These are phyloP conservation scores for Geococcyx californianus DNA, from an alignment of 2,113 vertebrate species.

Conservation along the genomic window DNA sequence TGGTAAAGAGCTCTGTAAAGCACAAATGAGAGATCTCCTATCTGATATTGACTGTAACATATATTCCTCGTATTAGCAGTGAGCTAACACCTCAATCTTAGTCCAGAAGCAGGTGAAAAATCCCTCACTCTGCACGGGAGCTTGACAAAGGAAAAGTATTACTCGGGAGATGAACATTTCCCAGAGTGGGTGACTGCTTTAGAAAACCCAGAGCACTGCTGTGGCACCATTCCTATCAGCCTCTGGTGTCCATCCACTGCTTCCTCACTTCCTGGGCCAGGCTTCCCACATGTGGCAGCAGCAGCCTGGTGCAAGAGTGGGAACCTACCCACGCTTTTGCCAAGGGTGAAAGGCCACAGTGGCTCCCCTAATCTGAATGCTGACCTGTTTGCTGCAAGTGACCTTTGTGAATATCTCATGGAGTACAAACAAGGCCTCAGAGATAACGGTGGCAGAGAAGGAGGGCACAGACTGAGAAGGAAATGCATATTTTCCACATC, in stretches of 20 bases:
- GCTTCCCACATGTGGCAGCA: background rate
- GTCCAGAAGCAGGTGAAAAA: background rate
- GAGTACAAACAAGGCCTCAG: conserved; percentile 38
- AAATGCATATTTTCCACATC: conserved; percentile 85
- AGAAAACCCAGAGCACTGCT: background rate
- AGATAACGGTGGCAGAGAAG: conserved; percentile 43
- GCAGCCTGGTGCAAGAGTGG: background rate
- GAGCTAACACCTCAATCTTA: background rate
- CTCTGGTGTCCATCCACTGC: background rate
- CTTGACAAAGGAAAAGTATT: background rate
- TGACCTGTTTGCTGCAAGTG: background rate
- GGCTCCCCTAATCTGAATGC: background rate
- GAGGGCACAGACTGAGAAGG: conserved; percentile 75
- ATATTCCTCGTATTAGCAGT: background rate
- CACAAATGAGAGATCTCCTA: background rate
- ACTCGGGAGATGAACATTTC: background rate
- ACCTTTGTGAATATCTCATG: background rate
- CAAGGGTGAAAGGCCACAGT: background rate
- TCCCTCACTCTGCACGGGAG: background rate
- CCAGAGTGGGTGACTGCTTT: background rate
- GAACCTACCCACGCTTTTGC: background rate
- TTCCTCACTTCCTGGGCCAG: accelerated
- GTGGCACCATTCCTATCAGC: background rate
- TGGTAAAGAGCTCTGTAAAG: background rate
- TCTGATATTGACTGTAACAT: background rate